Conservation (phyloP, 2,113 vertebrate genomes). For the Gallinago media region DNA sequence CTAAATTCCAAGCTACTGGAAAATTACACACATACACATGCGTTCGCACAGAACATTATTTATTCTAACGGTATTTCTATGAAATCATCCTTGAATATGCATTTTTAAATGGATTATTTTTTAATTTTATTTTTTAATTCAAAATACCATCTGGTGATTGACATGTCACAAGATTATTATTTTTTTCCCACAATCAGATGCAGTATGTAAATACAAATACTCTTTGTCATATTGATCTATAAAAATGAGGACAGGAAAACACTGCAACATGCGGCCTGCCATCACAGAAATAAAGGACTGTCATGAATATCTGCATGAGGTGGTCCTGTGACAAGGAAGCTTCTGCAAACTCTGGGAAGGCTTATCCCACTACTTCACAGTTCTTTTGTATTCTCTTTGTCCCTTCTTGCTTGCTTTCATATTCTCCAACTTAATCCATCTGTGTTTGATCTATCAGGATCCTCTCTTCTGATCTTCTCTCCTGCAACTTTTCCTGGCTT, state of each 20-base stretch:
- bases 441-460: background rate
- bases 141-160: background rate
- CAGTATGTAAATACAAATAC: background rate
- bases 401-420: background rate
- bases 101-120: background rate
- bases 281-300: background rate
- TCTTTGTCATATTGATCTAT: background rate
- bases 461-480: background rate
- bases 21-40: background rate
- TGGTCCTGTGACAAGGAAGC: background rate
- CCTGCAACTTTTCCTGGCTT: background rate
- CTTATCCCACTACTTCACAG: background rate
- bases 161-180: background rate
- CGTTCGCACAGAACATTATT: background rate
- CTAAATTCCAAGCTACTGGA: background rate
- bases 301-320: background rate
- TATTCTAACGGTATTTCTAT: background rate
- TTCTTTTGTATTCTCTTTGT: background rate
- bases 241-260: background rate
- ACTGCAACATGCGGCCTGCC: background rate
- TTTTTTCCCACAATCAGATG: background rate
- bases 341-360: background rate
- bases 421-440: background rate
- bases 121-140: background rate
- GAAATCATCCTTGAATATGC: background rate